Percentiles rank a stretch among this genome's conserved stretches.
phyloP scores from a whole-genome alignment of 2,797 vertebrate species.

The Coranthus polyacanthus region DNA sequence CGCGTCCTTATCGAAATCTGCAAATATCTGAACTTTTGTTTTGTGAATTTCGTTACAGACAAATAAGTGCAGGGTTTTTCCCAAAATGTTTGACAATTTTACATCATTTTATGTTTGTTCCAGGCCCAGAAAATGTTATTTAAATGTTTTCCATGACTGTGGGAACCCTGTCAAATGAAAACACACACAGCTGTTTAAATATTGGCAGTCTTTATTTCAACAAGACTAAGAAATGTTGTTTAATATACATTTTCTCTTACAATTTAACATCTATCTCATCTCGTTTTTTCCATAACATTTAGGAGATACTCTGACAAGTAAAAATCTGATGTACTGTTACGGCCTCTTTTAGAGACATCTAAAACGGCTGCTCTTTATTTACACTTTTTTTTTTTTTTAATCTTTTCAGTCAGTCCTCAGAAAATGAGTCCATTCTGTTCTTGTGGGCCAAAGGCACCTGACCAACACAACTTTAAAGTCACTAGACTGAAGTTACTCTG shows the following conservation, averaged over 20 bases:
- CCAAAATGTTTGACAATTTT: too few relatives aligned
- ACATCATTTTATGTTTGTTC: too few relatives aligned
- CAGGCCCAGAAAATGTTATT: too few relatives aligned
- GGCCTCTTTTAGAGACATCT: constrained; percentile 88
- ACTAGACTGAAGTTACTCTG: constrained; percentile 48
- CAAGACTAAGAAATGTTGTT: constrained; percentile 88
- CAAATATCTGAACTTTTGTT: too few relatives aligned
- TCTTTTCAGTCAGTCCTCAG: constrained; percentile 75
- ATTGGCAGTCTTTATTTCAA: constrained; percentile 90
- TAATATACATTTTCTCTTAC: constrained; percentile 88
- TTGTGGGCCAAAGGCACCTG: constrained; percentile 69
- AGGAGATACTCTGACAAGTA: constrained; percentile 85
- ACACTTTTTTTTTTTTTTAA: constrained; percentile 67
- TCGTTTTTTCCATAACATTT: constrained; percentile 81
- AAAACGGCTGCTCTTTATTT: constrained; percentile 86
- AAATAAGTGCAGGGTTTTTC: too few relatives aligned
- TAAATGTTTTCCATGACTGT: too few relatives aligned
- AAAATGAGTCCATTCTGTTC: constrained; percentile 68
- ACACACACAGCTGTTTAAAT: constrained; percentile 78
- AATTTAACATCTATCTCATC: constrained; percentile 87
- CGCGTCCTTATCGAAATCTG: too few relatives aligned
- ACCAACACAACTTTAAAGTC: constrained; percentile 65
- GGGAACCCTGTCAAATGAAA: constrained; percentile 20
- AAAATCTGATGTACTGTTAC: constrained; percentile 84
- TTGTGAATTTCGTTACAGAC: too few relatives aligned